Conservation (phyloP, 2,888 invertebrate species). For the Drosophila barbarae region DNA sequence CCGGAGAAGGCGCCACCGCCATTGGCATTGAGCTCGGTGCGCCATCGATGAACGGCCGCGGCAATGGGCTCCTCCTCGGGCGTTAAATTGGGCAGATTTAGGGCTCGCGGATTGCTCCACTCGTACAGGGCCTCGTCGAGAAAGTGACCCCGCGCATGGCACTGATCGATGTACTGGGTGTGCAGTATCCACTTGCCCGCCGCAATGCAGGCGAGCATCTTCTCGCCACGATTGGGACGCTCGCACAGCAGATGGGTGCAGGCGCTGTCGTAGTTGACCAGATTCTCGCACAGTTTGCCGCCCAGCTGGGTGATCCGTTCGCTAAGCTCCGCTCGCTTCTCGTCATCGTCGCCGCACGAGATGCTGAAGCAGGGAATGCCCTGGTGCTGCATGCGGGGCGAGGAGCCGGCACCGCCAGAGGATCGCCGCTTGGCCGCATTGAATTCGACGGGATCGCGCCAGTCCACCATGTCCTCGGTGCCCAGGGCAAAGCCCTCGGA, state of each 20-base stretch:
- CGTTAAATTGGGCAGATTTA: slow-evolving; percentile 79
- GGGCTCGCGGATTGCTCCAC: slow-evolving; percentile 88
- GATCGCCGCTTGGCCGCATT: slow-evolving; percentile 61
- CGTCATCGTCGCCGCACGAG: slow-evolving; percentile 74
- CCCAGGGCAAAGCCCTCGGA: slow-evolving; percentile 74
- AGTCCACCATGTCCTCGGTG: slow-evolving; percentile 85
- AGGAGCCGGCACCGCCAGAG: slow-evolving; percentile 18
- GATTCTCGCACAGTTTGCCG: slow-evolving; percentile 75
- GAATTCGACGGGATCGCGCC: slow-evolving; percentile 83
- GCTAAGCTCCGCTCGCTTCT: slow-evolving; percentile 64
- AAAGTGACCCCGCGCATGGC: slow-evolving; percentile 79
- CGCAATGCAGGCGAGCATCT: slow-evolving; percentile 91
- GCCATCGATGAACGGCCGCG: slow-evolving; percentile 85
- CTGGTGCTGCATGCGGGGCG: slow-evolving; percentile 64
- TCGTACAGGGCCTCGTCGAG: slow-evolving; percentile 87
- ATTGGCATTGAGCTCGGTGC: slow-evolving; percentile 79
- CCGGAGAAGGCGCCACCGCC: slow-evolving; percentile 82
- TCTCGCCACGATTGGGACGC: slow-evolving; percentile 90
- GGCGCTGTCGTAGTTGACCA: slow-evolving; percentile 81
- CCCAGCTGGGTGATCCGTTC: slow-evolving; percentile 67
- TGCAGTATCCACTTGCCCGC: slow-evolving; percentile 95
- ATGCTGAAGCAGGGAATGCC: slow-evolving; percentile 78
- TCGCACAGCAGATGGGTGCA: slow-evolving; percentile 90
- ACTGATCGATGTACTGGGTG: slow-evolving; percentile 86
- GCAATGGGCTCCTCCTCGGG: slow-evolving; percentile 81